Base-by-base conservation (phyloP, 1,140 invertebrate genomes). In the Orius insidiosus region DNA sequence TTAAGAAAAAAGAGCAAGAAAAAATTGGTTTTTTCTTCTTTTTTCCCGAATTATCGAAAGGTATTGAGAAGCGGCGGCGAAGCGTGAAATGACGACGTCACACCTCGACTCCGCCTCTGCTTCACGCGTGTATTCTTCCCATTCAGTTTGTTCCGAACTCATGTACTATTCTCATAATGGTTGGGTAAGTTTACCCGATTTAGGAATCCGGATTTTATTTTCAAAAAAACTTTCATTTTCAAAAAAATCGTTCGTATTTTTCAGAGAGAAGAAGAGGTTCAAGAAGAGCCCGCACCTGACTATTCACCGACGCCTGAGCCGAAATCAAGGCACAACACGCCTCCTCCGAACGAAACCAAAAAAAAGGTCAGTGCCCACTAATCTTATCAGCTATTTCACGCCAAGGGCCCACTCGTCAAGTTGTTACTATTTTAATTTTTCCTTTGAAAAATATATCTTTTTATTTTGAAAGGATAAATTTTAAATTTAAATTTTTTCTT, bases 261-360 rank as follows among this genome's bases (percentile, higher is more conserved):
- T 1, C 52, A 55, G 50, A 37, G 31, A 36, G 46, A 49, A 6
- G 63, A 66, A 52, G 70, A n/a, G 32, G 62, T 59, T 1, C 57
- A 63, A 3, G 62, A 63, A 30, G 75, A 78, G 54, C 75, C 75
- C 3, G 73, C 74, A 11, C 75, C 76, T 2, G 76, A 80, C 55
- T 80, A 78, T 56, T 77, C 75, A 2, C 76, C 76, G 2, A 73
- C 73, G 2, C 66, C 70, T 3, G 52, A 51, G 13, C 54, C 46
- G n/a, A 46, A 48, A 43, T 32, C 65, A 65, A 31, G 47, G 18
- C 47, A 63, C 45, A 62, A 62, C 35, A 62, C 66, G 15, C 65
- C 33, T 15, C 46, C 38, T 7, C 36, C 37, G 15, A 52, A 34
- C 46, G 30, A 13, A 1, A 43, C 31, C 24, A 47, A 45, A 36